Conservation (phyloP, 2,888 invertebrate genomes). For the Pseudococcus longispinus region DNA sequence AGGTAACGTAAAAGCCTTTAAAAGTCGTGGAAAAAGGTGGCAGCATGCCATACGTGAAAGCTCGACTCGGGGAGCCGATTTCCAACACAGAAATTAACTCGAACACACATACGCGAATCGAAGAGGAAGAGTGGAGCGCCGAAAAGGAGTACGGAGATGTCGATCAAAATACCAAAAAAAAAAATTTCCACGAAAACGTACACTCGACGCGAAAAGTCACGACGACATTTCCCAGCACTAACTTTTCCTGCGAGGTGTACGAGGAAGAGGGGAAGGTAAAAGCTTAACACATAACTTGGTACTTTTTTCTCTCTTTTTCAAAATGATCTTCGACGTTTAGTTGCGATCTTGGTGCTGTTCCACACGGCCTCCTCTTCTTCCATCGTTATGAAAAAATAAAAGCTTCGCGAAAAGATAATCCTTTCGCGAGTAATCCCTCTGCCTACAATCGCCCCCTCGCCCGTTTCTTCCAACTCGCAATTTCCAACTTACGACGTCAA, state of each 20-base stretch:
- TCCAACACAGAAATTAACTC: not conserved
- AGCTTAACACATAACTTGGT: not conserved
- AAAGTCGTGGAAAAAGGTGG: not conserved
- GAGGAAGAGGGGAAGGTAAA: not conserved
- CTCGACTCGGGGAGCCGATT: not conserved
- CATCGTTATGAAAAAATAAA: not conserved
- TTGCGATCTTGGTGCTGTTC: not conserved
- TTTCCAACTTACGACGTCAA: slow-evolving; percentile 3
- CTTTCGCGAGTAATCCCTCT: not conserved
- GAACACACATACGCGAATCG: not conserved
- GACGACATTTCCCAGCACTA: not conserved
- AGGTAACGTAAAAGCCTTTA: slow-evolving; percentile 4
- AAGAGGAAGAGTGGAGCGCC: not conserved
- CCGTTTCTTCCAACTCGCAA: not conserved
- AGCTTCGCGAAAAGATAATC: slow-evolving; percentile 10
- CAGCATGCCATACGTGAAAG: not conserved
- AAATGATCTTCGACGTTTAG: slow-evolving; percentile 10
- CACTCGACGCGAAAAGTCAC: not conserved
- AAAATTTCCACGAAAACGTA: not conserved
- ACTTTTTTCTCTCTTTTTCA: not conserved
- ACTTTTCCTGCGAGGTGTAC: no score
- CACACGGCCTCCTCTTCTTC: not conserved
- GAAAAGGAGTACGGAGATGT: not conserved
- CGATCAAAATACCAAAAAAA: not conserved
- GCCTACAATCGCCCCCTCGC: not conserved